Percentiles rank a stretch among this genome's conserved stretches.
Evolutionary conservation across 64 coral and sea anemone genomes (phyloP).

Genomic region (Montipora foliosa): DNA sequence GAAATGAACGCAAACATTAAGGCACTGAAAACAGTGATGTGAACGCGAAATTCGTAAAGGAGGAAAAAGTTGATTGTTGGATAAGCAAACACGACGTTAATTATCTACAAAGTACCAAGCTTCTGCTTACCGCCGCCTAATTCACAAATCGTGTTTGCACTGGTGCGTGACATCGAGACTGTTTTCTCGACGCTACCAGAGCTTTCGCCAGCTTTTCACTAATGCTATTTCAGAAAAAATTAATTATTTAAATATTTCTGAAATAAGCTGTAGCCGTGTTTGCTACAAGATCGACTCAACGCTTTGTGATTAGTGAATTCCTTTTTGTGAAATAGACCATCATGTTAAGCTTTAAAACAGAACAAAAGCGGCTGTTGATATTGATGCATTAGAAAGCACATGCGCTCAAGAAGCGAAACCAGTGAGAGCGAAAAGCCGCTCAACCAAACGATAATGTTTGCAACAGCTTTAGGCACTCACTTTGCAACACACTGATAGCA

Average conservation of each 20-base stretch:
- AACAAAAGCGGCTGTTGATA: neutral
- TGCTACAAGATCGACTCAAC: neutral
- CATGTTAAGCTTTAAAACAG: neutral
- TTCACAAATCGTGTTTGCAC: neutral
- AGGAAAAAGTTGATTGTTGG: neutral
- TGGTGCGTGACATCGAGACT: neutral
- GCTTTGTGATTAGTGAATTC: neutral
- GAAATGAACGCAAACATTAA: neutral
- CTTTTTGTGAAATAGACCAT: neutral
- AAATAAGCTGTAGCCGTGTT: neutral
- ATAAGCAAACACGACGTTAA: slow-evolving; percentile 39
- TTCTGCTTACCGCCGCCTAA: neutral
- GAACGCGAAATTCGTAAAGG: neutral
- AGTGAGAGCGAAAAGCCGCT: neutral
- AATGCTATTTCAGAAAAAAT: neutral
- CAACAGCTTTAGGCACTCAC: neutral
- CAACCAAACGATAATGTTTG: neutral
- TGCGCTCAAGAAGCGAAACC: neutral
- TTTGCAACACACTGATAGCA: neutral
- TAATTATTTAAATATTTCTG: neutral
- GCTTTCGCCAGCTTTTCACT: neutral
- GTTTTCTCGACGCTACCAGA: neutral
- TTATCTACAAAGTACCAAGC: slow-evolving; percentile 4
- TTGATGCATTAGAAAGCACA: neutral
- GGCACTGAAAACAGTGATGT: neutral